Conservation (phyloP, 2,113 vertebrate species). For the Alethe castanea region DNA sequence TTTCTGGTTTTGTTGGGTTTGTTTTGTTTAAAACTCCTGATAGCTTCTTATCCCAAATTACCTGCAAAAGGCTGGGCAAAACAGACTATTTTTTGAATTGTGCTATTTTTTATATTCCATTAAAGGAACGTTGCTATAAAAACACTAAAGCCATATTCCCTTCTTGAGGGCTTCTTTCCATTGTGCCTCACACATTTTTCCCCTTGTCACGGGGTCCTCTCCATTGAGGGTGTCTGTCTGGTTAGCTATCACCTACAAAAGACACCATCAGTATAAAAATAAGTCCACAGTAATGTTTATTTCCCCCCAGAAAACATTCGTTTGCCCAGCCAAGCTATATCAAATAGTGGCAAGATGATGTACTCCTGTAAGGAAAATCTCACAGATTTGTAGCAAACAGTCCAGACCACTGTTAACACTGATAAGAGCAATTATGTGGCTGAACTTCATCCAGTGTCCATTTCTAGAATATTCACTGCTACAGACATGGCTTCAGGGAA, state of each 20-base stretch:
- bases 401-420: conserved; percentile 80
- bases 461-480: conserved; percentile 70
- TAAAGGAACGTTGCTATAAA: conserved; percentile 59
- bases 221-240: conserved; percentile 44
- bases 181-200: conserved; percentile 48
- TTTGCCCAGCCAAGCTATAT: conserved; percentile 69
- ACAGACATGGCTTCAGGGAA: conserved; percentile 88
- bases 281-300: conserved; percentile 66
- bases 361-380: conserved; percentile 71
- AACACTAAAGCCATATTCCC: conserved; percentile 64
- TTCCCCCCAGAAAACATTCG: conserved; percentile 62
- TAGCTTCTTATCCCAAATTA: conserved; percentile 71
- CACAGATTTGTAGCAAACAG: conserved; percentile 76
- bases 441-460: conserved; percentile 73
- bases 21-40: conserved; percentile 64
- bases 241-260: conserved; percentile 59
- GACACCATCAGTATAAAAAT: conserved; percentile 69
- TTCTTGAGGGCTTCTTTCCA: conserved; percentile 54
- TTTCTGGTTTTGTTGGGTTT: not conserved
- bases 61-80: conserved; percentile 80
- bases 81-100: conserved; percentile 47
- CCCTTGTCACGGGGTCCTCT: conserved; percentile 31
- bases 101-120: conserved; percentile 48
- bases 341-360: conserved; percentile 70
- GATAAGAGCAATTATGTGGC: conserved; percentile 74